Evolutionary conservation across 1,140 invertebrate genomes (phyloP), one percentile per base, ranked within the genome.

Genomic region (Drosophila oshimai): DNA sequence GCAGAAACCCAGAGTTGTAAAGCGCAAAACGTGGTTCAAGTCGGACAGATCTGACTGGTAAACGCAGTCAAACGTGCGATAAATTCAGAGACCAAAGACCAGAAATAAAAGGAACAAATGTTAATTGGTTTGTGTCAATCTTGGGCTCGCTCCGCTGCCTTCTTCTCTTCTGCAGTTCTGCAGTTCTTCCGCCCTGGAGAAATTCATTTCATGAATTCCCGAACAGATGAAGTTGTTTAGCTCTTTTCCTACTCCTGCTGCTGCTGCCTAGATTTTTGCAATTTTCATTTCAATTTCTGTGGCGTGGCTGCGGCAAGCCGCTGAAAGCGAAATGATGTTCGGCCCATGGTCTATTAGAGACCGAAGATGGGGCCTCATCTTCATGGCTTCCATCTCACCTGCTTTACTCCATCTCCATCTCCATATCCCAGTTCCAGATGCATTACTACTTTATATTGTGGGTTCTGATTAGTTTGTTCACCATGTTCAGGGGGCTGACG

Each of bases 121-220:
- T 90, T 90, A 90, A 90, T 90, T 90, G 89, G 89, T 90, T 90
- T 90, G 80, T 90, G 88, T 90, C 89, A 90, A 90, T 90, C 88
- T 90, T 71, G 55, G 67, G 68, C 68, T 71, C 46, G 68, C 34
- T 65, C 70, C 46, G 44, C 34, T 70, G 29, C 29, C 58, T 51
- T 45, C 22, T 4, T n/a, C 15, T 31, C 12, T 28, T n/a, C 20
- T 7, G 13, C 29, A 20, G 28, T 37, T 33, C 33, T 9, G 36
- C 34, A 12, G 13, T 22, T 50, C 58, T 45, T 57, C 61, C 50
- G 64, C 51, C 37, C 49, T 81, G 53, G 74, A 72, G 60, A 68
- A 76, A 76, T 67, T 77, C 69, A 74, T 83, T 83, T 83, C n/a
- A n/a, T 51, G 57, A 83, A 83, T 67, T 72, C 33, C 42, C 47